Evolutionary conservation across 2,797 vertebrate species (phyloP).

Genomic region (Gallinago nigripennis): DNA sequence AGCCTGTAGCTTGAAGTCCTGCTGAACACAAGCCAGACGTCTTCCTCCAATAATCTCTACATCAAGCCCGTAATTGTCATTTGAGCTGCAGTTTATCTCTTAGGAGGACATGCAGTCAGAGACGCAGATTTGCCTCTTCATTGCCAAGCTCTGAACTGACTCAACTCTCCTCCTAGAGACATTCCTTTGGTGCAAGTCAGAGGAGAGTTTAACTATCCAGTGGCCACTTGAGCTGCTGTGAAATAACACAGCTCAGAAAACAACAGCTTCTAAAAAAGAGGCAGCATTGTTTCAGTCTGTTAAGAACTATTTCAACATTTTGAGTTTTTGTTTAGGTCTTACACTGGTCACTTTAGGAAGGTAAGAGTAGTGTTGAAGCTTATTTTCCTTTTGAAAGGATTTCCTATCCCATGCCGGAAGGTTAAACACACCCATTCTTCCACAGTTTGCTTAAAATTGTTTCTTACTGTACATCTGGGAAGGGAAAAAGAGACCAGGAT

Average conservation of each 20-base stretch:
- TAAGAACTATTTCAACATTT: background rate
- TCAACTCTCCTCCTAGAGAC: conserved; percentile 16
- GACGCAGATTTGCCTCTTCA: background rate
- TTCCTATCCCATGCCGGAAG: background rate
- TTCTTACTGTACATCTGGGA: background rate
- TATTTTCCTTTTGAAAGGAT: conserved; percentile 59
- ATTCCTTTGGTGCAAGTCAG: conserved; percentile 27
- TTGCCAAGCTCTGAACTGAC: conserved; percentile 21
- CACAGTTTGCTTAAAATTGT: background rate
- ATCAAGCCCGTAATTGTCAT: background rate
- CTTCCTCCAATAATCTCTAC: conserved; percentile 9
- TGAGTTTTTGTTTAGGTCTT: background rate
- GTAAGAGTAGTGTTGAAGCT: background rate
- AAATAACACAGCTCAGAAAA: conserved; percentile 2
- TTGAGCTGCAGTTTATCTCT: conserved; percentile 34
- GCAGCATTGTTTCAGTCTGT: background rate
- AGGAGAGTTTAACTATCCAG: conserved; percentile 21
- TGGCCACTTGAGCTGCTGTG: background rate
- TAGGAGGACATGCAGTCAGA: background rate
- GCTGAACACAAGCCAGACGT: background rate
- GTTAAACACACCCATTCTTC: conserved; percentile 43
- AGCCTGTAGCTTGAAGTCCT: background rate
- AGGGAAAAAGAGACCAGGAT: background rate
- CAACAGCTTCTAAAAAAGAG: background rate
- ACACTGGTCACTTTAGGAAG: background rate